Evolutionary conservation across 2,797 vertebrate species (phyloP).

Genomic region (Dicrostonyx torquatus): DNA sequence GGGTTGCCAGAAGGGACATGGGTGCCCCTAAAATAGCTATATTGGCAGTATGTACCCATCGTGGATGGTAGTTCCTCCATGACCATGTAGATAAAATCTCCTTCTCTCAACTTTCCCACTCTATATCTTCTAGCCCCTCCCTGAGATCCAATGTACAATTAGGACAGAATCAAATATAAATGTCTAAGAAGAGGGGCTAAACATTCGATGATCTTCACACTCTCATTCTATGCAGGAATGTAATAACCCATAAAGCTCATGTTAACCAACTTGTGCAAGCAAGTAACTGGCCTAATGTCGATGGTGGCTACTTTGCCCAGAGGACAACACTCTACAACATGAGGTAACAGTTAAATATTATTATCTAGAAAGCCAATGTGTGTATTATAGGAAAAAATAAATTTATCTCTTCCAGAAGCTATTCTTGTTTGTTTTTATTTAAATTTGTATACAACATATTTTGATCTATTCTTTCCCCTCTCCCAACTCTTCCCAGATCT

Average conservation of each 20-base stretch:
- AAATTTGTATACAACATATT: not conserved
- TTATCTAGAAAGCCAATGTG: not conserved
- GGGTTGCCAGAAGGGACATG: not conserved
- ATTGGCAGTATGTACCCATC: not conserved
- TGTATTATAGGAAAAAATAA: slow-evolving; percentile 12
- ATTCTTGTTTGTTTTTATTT: not conserved
- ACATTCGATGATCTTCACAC: not conserved
- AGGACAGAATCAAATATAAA: not conserved
- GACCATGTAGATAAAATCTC: not conserved
- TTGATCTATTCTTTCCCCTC: not conserved
- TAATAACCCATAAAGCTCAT: not conserved
- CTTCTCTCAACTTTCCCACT: not conserved
- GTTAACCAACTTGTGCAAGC: not conserved
- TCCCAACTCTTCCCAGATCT: too few species aligned
- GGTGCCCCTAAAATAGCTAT: not conserved
- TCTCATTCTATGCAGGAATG: not conserved
- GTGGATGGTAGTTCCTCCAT: not conserved
- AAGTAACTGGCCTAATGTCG: not conserved
- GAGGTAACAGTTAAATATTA: slow-evolving; percentile 10
- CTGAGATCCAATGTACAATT: not conserved
- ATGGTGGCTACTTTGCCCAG: not conserved
- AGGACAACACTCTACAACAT: not conserved
- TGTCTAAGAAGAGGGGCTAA: not conserved
- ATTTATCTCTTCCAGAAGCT: not conserved
- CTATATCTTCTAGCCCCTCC: not conserved